Conservation (phyloP, 2,888 invertebrate genomes). For the Flexamia atlantica region DNA sequence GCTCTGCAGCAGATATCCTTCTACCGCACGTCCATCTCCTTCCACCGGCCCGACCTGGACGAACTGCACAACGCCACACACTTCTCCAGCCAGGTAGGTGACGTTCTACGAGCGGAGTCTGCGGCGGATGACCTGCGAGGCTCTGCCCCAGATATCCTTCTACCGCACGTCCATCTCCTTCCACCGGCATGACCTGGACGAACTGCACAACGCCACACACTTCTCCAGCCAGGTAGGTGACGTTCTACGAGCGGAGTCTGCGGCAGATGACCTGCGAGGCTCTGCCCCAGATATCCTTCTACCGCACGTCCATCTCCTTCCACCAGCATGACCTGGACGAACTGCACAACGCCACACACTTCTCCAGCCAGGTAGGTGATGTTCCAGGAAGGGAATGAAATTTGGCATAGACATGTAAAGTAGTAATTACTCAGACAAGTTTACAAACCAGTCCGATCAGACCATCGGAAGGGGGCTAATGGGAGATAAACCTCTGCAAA, state of each 20-base stretch:
- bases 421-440: too few relatives aligned
- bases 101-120: constrained; percentile 40
- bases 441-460: too few relatives aligned
- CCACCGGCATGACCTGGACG: constrained; percentile 2
- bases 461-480: too few relatives aligned
- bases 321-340: constrained; percentile 17
- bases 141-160: constrained; percentile 17
- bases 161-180: background rate
- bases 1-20: constrained; percentile 15
- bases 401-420: too few relatives aligned
- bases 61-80: constrained; percentile 2
- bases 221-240: constrained; percentile 17
- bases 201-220: constrained; percentile 2
- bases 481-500: too few relatives aligned
- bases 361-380: background rate
- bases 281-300: constrained; percentile 25
- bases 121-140: constrained; percentile 33
- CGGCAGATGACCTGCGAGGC: constrained; percentile 33
- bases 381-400: constrained; percentile 26
- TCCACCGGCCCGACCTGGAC: background rate
- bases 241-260: constrained; percentile 42
- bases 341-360: constrained; percentile 2
- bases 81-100: constrained; percentile 27
- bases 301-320: too few relatives aligned
- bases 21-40: background rate